Evolutionary conservation across 2,113 vertebrate species (phyloP).

Genomic region (Bagarius yarrelli): DNA sequence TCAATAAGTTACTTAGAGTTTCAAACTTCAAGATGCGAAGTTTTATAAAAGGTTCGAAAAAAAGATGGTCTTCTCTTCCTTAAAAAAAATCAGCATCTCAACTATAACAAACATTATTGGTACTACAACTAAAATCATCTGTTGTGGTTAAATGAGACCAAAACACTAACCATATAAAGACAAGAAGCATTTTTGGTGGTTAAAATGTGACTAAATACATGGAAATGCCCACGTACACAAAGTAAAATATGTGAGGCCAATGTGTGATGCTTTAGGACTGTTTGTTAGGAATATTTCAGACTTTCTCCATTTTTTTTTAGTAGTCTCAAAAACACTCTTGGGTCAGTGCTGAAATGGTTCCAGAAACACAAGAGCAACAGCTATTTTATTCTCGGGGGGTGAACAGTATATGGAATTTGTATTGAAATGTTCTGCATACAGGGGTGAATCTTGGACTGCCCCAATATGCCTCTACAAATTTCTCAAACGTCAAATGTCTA

Average conservation of each 20-base stretch:
- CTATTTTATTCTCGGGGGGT: neutral
- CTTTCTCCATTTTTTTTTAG: neutral
- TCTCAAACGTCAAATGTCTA: neutral
- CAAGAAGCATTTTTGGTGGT: neutral
- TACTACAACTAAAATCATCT: conserved; percentile 11
- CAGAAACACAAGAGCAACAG: neutral
- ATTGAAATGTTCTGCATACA: too few relatives aligned
- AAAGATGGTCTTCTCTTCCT: neutral
- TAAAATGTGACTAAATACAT: neutral
- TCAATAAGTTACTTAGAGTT: too few relatives aligned
- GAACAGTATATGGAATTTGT: neutral
- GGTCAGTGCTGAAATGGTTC: neutral
- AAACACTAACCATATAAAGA: conserved; percentile 4
- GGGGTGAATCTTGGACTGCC: too few relatives aligned
- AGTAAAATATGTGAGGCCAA: neutral
- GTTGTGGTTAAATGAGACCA: conserved; percentile 16
- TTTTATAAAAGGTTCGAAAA: too few relatives aligned
- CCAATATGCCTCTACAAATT: neutral
- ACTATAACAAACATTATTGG: neutral
- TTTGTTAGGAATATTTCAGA: neutral
- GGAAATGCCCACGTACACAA: neutral
- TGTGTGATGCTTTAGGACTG: neutral
- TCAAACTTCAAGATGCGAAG: too few relatives aligned
- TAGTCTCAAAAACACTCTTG: too few relatives aligned
- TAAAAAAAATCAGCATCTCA: neutral